Conservation (phyloP, 2,888 invertebrate species). For the Calephelis perditalis region DNA sequence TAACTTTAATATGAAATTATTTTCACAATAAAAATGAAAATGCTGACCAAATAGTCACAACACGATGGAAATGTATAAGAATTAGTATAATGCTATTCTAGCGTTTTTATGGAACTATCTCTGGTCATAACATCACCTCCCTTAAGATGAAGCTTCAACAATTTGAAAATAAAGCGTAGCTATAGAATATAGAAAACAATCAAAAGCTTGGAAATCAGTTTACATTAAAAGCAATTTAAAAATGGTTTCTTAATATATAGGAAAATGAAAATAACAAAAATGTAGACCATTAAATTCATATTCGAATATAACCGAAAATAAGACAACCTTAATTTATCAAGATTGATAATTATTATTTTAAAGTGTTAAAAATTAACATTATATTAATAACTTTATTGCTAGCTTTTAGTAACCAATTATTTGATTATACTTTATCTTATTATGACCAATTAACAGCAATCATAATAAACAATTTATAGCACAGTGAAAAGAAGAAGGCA, state of each 20-base stretch:
- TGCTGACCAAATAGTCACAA: too few species aligned
- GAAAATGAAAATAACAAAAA: neutral
- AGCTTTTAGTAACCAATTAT: too few species aligned
- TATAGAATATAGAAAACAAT: neutral
- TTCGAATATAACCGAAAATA: too few species aligned
- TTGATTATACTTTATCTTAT: neutral
- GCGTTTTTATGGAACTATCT: too few species aligned
- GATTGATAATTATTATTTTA: too few species aligned
- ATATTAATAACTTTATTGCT: neutral
- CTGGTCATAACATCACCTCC: neutral
- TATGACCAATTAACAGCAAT: neutral
- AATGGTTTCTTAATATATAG: neutral
- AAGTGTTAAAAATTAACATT: neutral
- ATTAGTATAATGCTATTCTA: too few species aligned
- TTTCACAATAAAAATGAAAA: too few species aligned
- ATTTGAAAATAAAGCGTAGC: neutral
- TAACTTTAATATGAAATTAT: too few species aligned
- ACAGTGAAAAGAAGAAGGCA: neutral
- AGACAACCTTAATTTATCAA: too few species aligned
- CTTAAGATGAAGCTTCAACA: neutral
- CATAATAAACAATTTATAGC: neutral
- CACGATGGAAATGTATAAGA: too few species aligned
- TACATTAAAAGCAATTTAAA: neutral
- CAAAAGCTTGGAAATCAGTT: neutral
- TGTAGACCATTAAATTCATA: neutral